Conservation (phyloP, 2,888 invertebrate species). For the Stegophylla sp. region DNA sequence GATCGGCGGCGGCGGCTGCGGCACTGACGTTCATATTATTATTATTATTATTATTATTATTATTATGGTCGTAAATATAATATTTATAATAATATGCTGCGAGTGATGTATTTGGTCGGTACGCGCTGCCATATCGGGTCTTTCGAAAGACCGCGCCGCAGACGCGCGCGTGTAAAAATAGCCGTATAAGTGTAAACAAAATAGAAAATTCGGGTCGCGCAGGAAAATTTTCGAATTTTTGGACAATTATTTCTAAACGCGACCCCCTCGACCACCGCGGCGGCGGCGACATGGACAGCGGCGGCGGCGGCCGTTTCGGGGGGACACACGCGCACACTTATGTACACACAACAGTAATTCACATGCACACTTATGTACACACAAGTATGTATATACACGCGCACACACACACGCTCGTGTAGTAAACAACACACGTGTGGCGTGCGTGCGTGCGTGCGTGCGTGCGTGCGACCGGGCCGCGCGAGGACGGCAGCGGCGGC, state of each 20-base stretch:
- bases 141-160: neutral
- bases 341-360: too few relatives aligned
- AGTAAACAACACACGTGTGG: neutral
- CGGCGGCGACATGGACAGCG: neutral
- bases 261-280: neutral
- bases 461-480: neutral
- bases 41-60: too few relatives aligned
- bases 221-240: slow-evolving; percentile 30
- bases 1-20: too few relatives aligned
- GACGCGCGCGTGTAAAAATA: slow-evolving; percentile 37
- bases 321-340: neutral
- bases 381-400: too few relatives aligned
- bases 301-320: neutral
- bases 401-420: neutral
- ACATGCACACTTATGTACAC: too few relatives aligned
- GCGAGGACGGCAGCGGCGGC: neutral
- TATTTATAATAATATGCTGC: neutral
- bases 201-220: neutral
- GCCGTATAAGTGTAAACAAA: slow-evolving; percentile 4
- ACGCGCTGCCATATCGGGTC: neutral
- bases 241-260: slow-evolving; percentile 40
- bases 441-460: neutral
- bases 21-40: too few relatives aligned
- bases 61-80: neutral
- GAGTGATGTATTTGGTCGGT: neutral